Conservation (phyloP, 1,140 invertebrate species). For the Choristoneura fumiferana region DNA sequence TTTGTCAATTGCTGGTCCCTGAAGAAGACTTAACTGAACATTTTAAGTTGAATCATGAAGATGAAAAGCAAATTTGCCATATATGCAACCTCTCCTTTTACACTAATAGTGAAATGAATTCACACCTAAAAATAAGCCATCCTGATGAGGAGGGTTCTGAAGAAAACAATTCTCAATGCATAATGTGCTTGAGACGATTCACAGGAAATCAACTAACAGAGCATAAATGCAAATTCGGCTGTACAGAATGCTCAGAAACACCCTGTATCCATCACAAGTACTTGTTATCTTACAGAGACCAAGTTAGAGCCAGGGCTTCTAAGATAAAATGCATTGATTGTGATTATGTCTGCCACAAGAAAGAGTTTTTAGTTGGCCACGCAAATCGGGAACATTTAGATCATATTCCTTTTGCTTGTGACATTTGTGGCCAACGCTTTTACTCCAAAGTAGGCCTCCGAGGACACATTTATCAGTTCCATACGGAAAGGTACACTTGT, state of each 20-base stretch:
- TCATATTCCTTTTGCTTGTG: constrained; percentile 37
- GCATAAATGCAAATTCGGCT: constrained; percentile 41
- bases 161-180: constrained; percentile 25
- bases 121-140: constrained; percentile 34
- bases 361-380: constrained; percentile 5
- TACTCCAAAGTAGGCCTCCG: constrained; percentile 35
- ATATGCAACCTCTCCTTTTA: constrained; percentile 34
- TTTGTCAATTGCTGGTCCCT: constrained; percentile 28
- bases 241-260: constrained; percentile 35
- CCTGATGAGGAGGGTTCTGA: constrained; percentile 19
- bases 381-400: constrained; percentile 38
- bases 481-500: constrained; percentile 29
- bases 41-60: constrained; percentile 28
- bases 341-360: constrained; percentile 33
- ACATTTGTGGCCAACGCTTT: constrained; percentile 33
- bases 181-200: constrained; percentile 34
- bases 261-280: constrained; percentile 40
- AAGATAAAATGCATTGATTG: constrained; percentile 38
- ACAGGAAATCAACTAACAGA: constrained; percentile 25
- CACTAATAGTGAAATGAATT: constrained; percentile 23
- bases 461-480: constrained; percentile 36
- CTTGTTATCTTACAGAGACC: constrained; percentile 34
- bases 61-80: constrained; percentile 28
- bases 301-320: constrained; percentile 25
- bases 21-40: constrained; percentile 32